Base-by-base conservation (phyloP, 1,140 invertebrate species). In the Aporrectodea caliginosa region DNA sequence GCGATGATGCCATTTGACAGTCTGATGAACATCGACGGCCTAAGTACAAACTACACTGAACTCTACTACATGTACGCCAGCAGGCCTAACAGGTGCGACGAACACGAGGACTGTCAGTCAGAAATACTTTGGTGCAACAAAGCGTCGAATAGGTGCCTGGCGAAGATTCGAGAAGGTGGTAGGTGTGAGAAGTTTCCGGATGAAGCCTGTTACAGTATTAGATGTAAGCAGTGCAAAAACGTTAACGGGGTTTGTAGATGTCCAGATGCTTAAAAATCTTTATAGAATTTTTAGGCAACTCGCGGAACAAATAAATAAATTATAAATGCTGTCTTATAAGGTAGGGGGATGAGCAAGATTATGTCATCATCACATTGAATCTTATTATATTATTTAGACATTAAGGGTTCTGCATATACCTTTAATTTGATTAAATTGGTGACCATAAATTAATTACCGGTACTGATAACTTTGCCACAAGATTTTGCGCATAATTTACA, bases 41-140 rank as follows among this genome's bases (percentile, higher is more conserved):
- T 58, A 22, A 58, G 22, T 22, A 58, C 6, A 58, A 58, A 58
- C 43, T 58, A 58, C 43, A 74, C 73, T 22, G n/a, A 34, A 6
- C 22, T 27, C 29, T 74, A 30, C 1, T 74, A 74, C 73, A 33
- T 14, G 22, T 74, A 33, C 16, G 31, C 31, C 16, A n/a, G n/a
- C 27, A 30, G 73, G 33, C 73, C 73, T 1, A 31, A 74, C 73
- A 58, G 22, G 43, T 74, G 73, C 14, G 34, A 22, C 73, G 34
- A 32, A 31, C 22, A 22, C 30, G n/a, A 31, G 31, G 31, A 74
- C 73, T 74, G 73, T 14, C 27, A 74, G 29, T 74, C 73, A n/a
- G 34, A 74, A 31, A 31, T 74, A 33, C 30, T 74, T 0, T 74
- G 73, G 73, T 74, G 73, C 34, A 34, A 74, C 30, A 32, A n/a